Percentiles rank a stretch among this genome's conserved stretches.
These are phyloP conservation scores for Chaetodon trifascialis DNA, from an alignment of 2,113 vertebrate species.

Conservation along the genomic window DNA sequence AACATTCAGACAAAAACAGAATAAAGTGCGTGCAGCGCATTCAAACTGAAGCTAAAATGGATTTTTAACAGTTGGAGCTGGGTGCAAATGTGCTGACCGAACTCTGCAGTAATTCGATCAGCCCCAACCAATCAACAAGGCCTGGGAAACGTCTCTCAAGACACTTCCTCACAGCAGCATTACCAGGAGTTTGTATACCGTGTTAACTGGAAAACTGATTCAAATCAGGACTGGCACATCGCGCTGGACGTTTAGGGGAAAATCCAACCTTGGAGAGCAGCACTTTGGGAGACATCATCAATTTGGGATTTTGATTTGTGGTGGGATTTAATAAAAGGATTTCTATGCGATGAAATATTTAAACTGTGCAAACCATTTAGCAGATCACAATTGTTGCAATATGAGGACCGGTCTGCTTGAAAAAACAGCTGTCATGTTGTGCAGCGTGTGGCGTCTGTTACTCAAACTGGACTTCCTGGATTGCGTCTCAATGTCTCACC, in stretches of 20 bases:
- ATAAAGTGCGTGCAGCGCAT: neutral
- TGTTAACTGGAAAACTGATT: slow-evolving; percentile 8
- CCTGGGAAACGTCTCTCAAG: slow-evolving; percentile 13
- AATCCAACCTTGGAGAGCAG: neutral
- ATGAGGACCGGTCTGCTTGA: neutral
- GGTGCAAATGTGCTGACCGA: neutral
- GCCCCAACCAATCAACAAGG: neutral
- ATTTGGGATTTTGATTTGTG: neutral
- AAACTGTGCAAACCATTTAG: neutral
- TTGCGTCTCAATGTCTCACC: neutral
- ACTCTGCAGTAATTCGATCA: neutral
- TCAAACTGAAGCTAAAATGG: neutral
- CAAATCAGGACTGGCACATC: neutral
- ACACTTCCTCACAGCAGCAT: neutral
- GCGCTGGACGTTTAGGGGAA: neutral
- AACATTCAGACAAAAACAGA: neutral
- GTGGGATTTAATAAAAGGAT: neutral
- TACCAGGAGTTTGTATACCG: neutral
- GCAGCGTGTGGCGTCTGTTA: neutral
- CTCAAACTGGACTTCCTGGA: neutral
- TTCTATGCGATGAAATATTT: neutral
- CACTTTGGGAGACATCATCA: neutral
- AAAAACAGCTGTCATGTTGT: too few species aligned
- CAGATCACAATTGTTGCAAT: neutral
- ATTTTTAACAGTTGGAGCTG: too few species aligned